Base-by-base conservation (phyloP, 2,113 vertebrate species). In the Equus quagga region DNA sequence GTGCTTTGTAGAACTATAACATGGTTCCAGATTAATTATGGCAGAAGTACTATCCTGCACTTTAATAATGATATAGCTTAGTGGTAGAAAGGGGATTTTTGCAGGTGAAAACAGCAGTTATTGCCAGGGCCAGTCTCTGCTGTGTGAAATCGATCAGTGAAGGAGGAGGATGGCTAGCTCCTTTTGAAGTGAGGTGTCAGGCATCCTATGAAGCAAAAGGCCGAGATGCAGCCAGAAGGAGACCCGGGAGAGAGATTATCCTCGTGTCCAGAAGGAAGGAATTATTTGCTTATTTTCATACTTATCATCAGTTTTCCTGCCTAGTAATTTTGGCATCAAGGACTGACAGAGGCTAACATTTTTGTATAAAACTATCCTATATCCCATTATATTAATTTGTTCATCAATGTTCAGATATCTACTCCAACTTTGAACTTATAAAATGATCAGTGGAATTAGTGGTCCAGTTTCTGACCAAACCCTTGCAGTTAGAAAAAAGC, bases 401-500 rank as follows among this genome's bases (percentile, higher is more conserved):
- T 94, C 10, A 81, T 73, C 80, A 91, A 21, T 85, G 41, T 23
- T 96, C 31, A 97, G 75, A 91, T 95, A 96, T 82, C 70, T 86
- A 84, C 69, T 31, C 41, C 12, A 96, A 96, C 56, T 87, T 28
- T n/a, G 36, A 78, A 64, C 8, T 83, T 75, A 67, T 67, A 83
- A 96, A 91, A 69, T 96, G 24, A 85, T 78, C 31, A 54, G 1
- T 58, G 28, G 14, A 73, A 80, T 92, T 78, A 60, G 13, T 19
- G 86, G 11, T 41, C 44, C 24, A 36, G 10, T 78, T 94, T 80
- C 89, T 96, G 83, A 85, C n/a, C 85, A 33, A 89, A 96, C 89
- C 92, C 31, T 54, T 97, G 69, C 36, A 88, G 79, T 89, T 92
- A 97, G n/a, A 62, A 91, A 90, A 97, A 18, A 96, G 70, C 51